These are phyloP conservation scores for Sarcophaga rosellei DNA, from an alignment of 2,888 invertebrate species.

Conservation along the genomic window DNA sequence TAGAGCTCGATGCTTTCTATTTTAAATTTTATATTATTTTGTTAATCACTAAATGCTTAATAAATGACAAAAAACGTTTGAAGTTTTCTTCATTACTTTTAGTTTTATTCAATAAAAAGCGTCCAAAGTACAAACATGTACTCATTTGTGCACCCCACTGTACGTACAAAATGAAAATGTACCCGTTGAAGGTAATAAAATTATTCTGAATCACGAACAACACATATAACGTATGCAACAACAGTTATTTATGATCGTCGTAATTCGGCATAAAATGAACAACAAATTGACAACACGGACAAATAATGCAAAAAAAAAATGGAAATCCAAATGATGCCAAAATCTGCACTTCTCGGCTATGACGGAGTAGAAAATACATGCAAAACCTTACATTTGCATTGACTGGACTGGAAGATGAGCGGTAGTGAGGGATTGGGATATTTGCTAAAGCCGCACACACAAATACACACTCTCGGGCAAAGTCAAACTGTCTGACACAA, in stretches of 20 bases:
- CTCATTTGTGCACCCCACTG: too few species aligned
- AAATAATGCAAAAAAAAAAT: constrained; percentile 55
- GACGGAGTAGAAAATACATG: too few species aligned
- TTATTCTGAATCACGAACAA: constrained; percentile 44
- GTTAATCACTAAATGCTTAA: too few species aligned
- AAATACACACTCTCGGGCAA: constrained; percentile 48
- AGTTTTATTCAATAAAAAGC: too few species aligned
- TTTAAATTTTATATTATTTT: too few species aligned
- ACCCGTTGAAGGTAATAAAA: constrained; percentile 31
- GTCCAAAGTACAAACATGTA: too few species aligned
- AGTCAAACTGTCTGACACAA: constrained; percentile 67
- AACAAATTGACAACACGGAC: constrained; percentile 62
- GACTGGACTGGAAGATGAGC: too few species aligned
- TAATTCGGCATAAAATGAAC: constrained; percentile 59
- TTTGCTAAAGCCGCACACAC: constrained; percentile 37
- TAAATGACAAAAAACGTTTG: too few species aligned
- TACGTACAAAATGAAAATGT: neutral
- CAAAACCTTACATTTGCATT: too few species aligned
- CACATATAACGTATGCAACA: constrained; percentile 2
- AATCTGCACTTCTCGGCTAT: neutral
- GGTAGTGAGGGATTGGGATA: neutral
- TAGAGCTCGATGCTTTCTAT: too few species aligned
- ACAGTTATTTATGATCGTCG: constrained; percentile 37
- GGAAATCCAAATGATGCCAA: constrained; percentile 30
- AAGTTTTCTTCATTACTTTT: too few species aligned